These are phyloP conservation scores for Pipistrellus nathusii DNA, from an alignment of 2,797 vertebrate genomes.

Conservation along the genomic window DNA sequence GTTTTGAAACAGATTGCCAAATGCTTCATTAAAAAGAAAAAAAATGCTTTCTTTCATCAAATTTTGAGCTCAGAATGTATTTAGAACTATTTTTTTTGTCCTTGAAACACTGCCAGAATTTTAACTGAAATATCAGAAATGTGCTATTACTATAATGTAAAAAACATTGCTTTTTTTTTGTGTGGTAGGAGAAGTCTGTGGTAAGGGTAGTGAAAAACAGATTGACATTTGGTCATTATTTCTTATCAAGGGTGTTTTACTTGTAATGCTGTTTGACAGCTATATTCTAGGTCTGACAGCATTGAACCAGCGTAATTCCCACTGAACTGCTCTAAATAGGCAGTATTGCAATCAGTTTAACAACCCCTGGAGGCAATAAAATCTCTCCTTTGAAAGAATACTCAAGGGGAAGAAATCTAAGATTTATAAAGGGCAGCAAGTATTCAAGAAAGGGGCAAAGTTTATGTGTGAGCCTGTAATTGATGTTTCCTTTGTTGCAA, in stretches of 20 bases:
- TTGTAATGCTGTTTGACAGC: slow-evolving; percentile 97
- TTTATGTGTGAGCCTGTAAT: slow-evolving; percentile 95
- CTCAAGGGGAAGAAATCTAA: slow-evolving; percentile 95
- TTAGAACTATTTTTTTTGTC: slow-evolving; percentile 60
- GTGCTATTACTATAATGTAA: slow-evolving; percentile 80
- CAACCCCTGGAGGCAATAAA: slow-evolving; percentile 95
- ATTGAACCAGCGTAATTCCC: slow-evolving; percentile 96
- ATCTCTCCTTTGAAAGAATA: slow-evolving; percentile 96
- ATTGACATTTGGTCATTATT: slow-evolving; percentile 95
- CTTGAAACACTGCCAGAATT: slow-evolving; percentile 73
- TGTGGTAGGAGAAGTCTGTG: slow-evolving; percentile 83
- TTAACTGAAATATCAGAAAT: slow-evolving; percentile 80
- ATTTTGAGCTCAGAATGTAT: slow-evolving; percentile 43
- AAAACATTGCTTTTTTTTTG: slow-evolving; percentile 88
- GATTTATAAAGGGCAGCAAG: slow-evolving; percentile 95
- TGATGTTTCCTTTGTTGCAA: slow-evolving; percentile 96
- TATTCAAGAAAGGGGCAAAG: slow-evolving; percentile 95
- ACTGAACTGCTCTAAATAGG: slow-evolving; percentile 97
- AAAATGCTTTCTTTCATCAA: background rate
- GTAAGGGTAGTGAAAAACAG: slow-evolving; percentile 87
- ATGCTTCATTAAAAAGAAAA: slow-evolving; percentile 52
- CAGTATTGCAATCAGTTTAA: slow-evolving; percentile 98
- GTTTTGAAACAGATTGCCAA: slow-evolving; percentile 54
- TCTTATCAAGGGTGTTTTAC: slow-evolving; percentile 93
- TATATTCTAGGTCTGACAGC: slow-evolving; percentile 95